Evolutionary conservation across 2,113 vertebrate species (phyloP).

Genomic region (Etia nguti): DNA sequence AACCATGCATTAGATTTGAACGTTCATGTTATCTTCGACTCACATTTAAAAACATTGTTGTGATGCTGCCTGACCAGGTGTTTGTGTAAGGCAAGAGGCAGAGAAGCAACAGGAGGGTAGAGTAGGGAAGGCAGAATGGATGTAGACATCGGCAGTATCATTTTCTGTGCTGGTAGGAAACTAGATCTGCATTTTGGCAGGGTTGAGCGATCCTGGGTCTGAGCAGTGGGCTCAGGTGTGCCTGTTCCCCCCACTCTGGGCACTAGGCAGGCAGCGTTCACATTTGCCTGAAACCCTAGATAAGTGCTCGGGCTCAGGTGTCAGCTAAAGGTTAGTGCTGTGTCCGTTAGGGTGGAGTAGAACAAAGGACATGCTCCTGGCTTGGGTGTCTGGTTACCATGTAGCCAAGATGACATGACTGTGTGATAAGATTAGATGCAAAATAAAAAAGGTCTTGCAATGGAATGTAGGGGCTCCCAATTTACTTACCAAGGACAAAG

Average conservation of each 20-base stretch:
- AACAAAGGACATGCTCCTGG: conserved; percentile 55
- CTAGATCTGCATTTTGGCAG: conserved; percentile 55
- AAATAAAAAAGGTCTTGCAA: neutral
- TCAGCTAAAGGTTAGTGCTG: conserved; percentile 57
- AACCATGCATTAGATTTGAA: neutral
- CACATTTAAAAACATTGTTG: neutral
- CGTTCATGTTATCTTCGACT: neutral
- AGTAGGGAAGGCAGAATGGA: conserved; percentile 26
- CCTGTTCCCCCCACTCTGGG: conserved; percentile 33
- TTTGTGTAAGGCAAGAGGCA: conserved; percentile 7
- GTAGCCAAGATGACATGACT: conserved; percentile 19
- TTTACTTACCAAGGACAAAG: neutral
- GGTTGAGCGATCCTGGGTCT: conserved; percentile 49
- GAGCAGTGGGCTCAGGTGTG: conserved; percentile 64
- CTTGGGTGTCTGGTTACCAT: conserved; percentile 40
- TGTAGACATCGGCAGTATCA: conserved; percentile 38
- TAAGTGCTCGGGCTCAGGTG: conserved; percentile 52
- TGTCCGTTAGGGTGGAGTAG: conserved; percentile 55
- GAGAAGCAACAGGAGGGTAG: conserved; percentile 33
- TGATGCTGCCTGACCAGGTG: neutral
- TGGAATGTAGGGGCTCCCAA: conserved; percentile 1
- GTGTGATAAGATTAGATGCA: conserved; percentile 27
- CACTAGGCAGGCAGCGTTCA: conserved; percentile 48
- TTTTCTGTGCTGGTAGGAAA: conserved; percentile 62
- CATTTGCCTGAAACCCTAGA: conserved; percentile 66